phyloP scores from a whole-genome alignment of 92 coral and sea anemone genomes.

The Palythoa grandiflora region DNA sequence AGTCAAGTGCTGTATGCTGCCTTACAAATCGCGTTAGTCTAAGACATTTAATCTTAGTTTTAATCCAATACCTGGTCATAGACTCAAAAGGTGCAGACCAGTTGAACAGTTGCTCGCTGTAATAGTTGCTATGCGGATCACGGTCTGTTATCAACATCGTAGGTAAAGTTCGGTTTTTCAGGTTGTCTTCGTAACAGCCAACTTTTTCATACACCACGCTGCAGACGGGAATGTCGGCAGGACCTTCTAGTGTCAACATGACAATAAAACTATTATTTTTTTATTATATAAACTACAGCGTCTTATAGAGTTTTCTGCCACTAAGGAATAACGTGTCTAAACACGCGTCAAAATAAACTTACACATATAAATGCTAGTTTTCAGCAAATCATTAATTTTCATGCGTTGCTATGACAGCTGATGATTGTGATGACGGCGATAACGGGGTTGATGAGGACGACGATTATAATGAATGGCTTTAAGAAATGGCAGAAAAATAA shows the following conservation, averaged over 20 bases:
- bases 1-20: background rate
- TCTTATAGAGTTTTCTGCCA: too few species aligned
- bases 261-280: too few species aligned
- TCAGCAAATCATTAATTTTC: too few species aligned
- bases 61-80: conserved; percentile 60
- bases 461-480: too few species aligned
- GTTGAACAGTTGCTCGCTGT: conserved; percentile 45
- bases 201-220: conserved; percentile 68
- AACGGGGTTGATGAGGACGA: too few species aligned
- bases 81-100: conserved; percentile 71
- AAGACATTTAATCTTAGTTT: background rate
- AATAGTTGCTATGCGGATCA: conserved; percentile 32
- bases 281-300: too few species aligned
- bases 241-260: background rate
- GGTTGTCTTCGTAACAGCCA: conserved; percentile 72
- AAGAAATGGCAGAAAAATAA: too few species aligned
- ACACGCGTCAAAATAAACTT: too few species aligned
- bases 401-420: too few species aligned
- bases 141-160: conserved; percentile 75
- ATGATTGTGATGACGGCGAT: too few species aligned
- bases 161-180: conserved; percentile 53
- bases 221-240: conserved; percentile 44
- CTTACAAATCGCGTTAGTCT: background rate
- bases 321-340: too few species aligned
- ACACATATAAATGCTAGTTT: too few species aligned